Evolutionary conservation across 2,797 vertebrate species (phyloP).

Genomic region (Pitangus sulphuratus): DNA sequence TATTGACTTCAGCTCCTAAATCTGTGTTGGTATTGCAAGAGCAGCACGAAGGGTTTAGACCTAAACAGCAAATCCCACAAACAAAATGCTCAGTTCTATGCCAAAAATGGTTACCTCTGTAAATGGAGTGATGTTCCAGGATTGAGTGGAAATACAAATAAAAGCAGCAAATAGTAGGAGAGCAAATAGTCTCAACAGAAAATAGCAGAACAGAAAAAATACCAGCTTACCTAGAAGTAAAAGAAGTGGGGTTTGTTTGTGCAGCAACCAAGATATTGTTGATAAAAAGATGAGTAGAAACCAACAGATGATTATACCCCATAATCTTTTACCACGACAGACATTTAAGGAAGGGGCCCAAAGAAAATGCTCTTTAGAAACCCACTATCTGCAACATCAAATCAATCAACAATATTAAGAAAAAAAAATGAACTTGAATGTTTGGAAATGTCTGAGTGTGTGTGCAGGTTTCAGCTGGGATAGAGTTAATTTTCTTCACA

Average conservation of each 20-base stretch:
- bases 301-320: neutral
- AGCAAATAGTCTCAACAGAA: neutral
- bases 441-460: neutral
- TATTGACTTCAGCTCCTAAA: neutral
- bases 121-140: neutral
- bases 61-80: neutral
- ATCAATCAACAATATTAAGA: neutral
- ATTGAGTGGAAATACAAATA: neutral
- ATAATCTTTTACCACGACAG: neutral
- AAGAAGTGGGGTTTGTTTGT: neutral
- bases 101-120: neutral
- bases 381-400: neutral
- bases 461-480: neutral
- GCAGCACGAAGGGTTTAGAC: neutral
- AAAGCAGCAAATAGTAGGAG: neutral
- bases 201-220: neutral
- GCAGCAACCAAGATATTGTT: neutral
- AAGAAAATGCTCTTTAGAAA: neutral
- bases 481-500: neutral
- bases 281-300: neutral
- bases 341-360: accelerated
- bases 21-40: neutral
- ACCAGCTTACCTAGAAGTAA: neutral
- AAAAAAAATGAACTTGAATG: neutral
- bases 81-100: neutral